Conservation (phyloP, 2,113 vertebrate genomes). For the Toxostoma redivivum region DNA sequence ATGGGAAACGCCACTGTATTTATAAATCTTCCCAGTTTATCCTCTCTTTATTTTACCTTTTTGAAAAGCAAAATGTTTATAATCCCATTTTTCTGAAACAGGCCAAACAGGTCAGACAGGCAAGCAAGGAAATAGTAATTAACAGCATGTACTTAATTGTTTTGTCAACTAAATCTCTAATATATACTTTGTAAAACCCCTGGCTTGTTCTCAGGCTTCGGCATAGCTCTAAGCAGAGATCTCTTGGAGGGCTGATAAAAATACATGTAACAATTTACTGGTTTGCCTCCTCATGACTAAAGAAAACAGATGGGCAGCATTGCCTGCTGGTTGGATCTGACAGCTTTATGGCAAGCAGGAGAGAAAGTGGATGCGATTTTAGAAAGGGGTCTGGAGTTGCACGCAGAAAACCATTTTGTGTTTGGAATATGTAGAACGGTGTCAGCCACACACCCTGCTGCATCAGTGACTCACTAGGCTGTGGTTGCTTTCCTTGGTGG, state of each 20-base stretch:
- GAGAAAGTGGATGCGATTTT: not conserved
- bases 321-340: conserved; percentile 25
- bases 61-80: not conserved
- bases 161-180: conserved; percentile 41
- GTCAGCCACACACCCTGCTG: not conserved
- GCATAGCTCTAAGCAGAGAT: conserved; percentile 27
- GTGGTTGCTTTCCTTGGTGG: not conserved
- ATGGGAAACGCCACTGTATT: not conserved
- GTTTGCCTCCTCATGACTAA: conserved; percentile 18
- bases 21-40: not conserved
- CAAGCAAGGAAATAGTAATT: conserved; percentile 44
- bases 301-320: conserved; percentile 40
- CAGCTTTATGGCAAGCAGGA: conserved; percentile 17
- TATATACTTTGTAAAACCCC: conserved; percentile 15
- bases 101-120: not conserved
- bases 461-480: not conserved
- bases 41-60: conserved; percentile 36
- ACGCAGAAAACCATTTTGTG: not conserved
- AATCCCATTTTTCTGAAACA: conserved; percentile 40
- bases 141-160: conserved; percentile 14
- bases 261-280: conserved; percentile 42
- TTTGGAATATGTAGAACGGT: not conserved
- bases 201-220: conserved; percentile 25
- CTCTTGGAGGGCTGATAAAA: conserved; percentile 40
- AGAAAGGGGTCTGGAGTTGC: not conserved